Percentiles rank a stretch among this genome's conserved stretches.
Evolutionary conservation across 2,888 invertebrate species (phyloP).

Genomic region (Orchesella flavescens): DNA sequence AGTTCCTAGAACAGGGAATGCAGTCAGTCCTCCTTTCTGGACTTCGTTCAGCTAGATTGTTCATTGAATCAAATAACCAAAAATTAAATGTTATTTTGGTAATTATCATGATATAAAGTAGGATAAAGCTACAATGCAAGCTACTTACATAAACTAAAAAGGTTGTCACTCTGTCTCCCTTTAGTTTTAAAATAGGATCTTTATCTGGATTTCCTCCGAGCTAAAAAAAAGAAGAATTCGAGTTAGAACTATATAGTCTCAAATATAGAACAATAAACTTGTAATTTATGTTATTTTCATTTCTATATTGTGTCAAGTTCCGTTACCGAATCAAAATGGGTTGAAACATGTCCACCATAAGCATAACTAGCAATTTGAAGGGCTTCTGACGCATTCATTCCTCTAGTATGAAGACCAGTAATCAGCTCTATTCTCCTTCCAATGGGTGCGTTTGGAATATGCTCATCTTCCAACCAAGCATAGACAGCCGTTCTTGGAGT

Average conservation of each 20-base stretch:
- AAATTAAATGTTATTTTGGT: too few species aligned
- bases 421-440: conserved; percentile 64
- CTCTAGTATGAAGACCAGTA: conserved; percentile 60
- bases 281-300: too few species aligned
- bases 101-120: not conserved
- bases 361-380: conserved; percentile 70
- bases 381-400: conserved; percentile 68
- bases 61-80: too few species aligned
- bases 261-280: not conserved
- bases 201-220: conserved; percentile 65
- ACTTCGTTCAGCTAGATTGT: conserved; percentile 71
- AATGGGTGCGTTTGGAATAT: conserved; percentile 65
- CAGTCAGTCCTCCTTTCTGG: conserved; percentile 72
- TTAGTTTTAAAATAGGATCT: conserved; percentile 65
- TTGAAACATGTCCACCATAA: conserved; percentile 72
- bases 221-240: conserved; percentile 2
- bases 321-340: conserved; percentile 70
- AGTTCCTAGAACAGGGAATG: conserved; percentile 72
- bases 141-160: conserved; percentile 69
- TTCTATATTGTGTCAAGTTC: not conserved
- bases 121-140: not conserved
- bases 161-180: conserved; percentile 71
- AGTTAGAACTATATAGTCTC: not conserved
- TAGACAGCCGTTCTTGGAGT: conserved; percentile 71
- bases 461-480: conserved; percentile 68